Base-by-base conservation (phyloP, 2,113 vertebrate genomes). In the Excalfactoria chinensis region DNA sequence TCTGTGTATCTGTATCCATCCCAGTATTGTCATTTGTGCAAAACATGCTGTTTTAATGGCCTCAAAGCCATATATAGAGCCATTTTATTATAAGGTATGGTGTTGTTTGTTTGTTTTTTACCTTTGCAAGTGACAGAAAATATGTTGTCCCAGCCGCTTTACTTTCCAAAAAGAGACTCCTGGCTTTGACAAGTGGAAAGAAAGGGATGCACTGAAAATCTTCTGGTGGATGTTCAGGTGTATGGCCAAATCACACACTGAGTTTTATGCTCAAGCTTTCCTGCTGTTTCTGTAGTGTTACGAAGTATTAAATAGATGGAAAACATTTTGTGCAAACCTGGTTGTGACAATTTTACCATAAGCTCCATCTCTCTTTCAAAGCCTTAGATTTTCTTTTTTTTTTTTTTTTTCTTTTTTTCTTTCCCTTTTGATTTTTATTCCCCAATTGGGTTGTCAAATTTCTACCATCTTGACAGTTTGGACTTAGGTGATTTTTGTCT, bases 401-500 rank as follows among this genome's bases (percentile, higher is more conserved):
- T 44, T 6, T 28, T 6, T 28, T n/a, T n/a, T n/a, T n/a, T n/a
- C n/a, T n/a, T n/a, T n/a, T n/a, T n/a, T n/a, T n/a, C n/a, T n/a
- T n/a, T n/a, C n/a, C 7, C 35, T 48, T 21, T 35, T 35, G 43
- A 48, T 94, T 7, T 25, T n/a, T 7, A 21, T 46, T 60, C 17
- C 59, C 32, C 30, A 74, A 41, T 28, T 28, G 15, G 28, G 46
- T 25, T 46, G 18, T 73, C 55, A 73, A 59, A 62, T 34, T 68
- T 80, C 53, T 53, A 62, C 67, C 40, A 55, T 68, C 44, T 78
- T 67, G 43, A 67, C 37, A 46, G 16, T 43, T 56, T 78, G 58
- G 66, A 84, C 56, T 89, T 84, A 56, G 58, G 55, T 64, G 43
- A 71, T 56, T 21, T 51, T 56, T 70, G 66, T 84, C 75, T 84